phyloP scores from a whole-genome alignment of 2,113 vertebrate species.

The Ciconia maguari region DNA sequence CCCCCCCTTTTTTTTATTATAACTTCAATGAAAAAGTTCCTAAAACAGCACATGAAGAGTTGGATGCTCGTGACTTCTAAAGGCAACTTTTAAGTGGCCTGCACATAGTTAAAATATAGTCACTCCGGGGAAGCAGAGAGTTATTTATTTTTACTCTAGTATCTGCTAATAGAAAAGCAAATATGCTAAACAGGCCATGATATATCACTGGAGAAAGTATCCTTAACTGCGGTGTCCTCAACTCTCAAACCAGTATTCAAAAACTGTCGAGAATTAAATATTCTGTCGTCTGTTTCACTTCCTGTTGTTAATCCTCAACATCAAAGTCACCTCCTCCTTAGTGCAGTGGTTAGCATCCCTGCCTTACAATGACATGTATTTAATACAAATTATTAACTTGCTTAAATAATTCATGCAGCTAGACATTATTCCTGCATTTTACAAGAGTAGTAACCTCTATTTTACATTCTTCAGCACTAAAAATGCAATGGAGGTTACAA shows the following conservation, averaged over 20 bases:
- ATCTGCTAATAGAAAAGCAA: slow-evolving; percentile 32
- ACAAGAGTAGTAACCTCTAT: slow-evolving; percentile 54
- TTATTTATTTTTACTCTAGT: slow-evolving; percentile 38
- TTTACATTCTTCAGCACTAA: slow-evolving; percentile 34
- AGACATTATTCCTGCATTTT: slow-evolving; percentile 65
- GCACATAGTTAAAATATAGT: slow-evolving; percentile 10
- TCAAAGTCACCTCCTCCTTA: slow-evolving; percentile 80
- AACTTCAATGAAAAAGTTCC: slow-evolving; percentile 59
- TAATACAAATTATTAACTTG: slow-evolving; percentile 66
- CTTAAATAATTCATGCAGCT: slow-evolving; percentile 62
- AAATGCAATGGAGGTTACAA: slow-evolving; percentile 13
- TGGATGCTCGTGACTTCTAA: not conserved
- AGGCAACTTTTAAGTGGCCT: slow-evolving; percentile 54
- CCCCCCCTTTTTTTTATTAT: not conserved
- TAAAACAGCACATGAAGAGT: not conserved
- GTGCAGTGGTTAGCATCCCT: slow-evolving; percentile 79
- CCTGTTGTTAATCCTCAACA: slow-evolving; percentile 80
- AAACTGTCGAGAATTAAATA: slow-evolving; percentile 80
- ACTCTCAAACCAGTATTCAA: slow-evolving; percentile 73
- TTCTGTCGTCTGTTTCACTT: slow-evolving; percentile 80
- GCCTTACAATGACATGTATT: slow-evolving; percentile 65
- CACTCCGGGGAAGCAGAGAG: not conserved
- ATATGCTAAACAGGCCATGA: slow-evolving; percentile 7
- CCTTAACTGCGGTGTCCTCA: not conserved
- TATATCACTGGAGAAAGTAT: slow-evolving; percentile 10